These are phyloP conservation scores for Physella acuta DNA, from an alignment of 1,140 invertebrate species.

Conservation along the genomic window DNA sequence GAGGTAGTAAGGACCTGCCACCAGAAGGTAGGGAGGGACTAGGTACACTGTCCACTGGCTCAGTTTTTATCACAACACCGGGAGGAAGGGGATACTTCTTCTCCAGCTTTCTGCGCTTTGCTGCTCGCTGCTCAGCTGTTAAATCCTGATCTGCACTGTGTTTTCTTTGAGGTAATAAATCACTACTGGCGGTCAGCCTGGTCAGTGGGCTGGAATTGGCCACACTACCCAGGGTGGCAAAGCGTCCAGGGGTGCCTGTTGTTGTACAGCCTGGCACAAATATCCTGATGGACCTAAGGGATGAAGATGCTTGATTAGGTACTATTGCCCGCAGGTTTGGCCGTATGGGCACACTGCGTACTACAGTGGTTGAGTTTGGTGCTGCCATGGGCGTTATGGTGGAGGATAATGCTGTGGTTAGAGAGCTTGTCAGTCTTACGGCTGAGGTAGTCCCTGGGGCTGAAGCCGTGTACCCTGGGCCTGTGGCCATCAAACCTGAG, in stretches of 20 bases:
- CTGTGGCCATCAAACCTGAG: not conserved
- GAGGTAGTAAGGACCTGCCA: conserved; percentile 9
- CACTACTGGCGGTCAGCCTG: conserved; percentile 8
- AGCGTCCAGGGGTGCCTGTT: conserved; percentile 1
- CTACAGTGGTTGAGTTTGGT: not conserved
- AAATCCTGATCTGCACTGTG: conserved; percentile 7
- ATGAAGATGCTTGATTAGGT: not conserved
- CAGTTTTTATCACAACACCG: conserved; percentile 44
- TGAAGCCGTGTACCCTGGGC: not conserved
- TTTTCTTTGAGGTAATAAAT: conserved; percentile 18
- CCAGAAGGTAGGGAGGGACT: not conserved
- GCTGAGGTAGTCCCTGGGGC: not conserved
- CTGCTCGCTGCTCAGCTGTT: conserved; percentile 71
- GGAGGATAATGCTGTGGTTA: not conserved
- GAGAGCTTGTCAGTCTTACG: not conserved
- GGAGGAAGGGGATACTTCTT: conserved; percentile 75
- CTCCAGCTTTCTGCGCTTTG: conserved; percentile 88
- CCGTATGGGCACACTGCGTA: not conserved
- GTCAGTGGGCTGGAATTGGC: conserved; percentile 18
- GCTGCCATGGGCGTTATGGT: not conserved
- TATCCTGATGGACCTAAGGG: conserved; percentile 1
- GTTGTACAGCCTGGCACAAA: conserved; percentile 19
- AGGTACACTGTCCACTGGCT: conserved; percentile 3
- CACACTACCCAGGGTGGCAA: not conserved
- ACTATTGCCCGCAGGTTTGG: not conserved